phyloP scores from a whole-genome alignment of 2,113 vertebrate genomes.

The Zosterops japonicus region DNA sequence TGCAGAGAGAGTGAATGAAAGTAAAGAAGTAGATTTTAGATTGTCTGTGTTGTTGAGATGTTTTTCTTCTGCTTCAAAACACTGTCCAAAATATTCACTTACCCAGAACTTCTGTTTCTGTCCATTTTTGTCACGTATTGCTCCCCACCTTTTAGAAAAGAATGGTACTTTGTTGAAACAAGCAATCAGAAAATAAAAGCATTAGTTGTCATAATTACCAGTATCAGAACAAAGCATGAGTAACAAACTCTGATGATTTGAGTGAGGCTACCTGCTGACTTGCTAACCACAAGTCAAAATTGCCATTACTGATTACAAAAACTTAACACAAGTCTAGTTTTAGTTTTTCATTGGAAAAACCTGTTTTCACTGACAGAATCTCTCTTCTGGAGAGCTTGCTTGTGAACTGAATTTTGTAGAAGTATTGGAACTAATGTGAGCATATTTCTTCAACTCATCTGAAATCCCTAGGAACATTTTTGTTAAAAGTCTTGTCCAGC shows the following conservation, averaged over 20 bases:
- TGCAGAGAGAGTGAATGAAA: background rate
- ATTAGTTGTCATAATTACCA: background rate
- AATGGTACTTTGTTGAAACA: background rate
- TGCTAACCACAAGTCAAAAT: background rate
- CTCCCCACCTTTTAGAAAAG: conserved; percentile 72
- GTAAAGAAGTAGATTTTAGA: background rate
- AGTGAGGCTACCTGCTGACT: background rate
- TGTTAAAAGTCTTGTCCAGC: background rate
- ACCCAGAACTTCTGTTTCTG: conserved; percentile 78
- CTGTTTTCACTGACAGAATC: background rate
- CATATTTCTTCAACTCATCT: background rate
- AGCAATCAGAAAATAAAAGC: background rate
- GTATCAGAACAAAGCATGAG: background rate
- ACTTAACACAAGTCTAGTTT: background rate
- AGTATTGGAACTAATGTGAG: background rate
- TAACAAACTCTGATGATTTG: background rate
- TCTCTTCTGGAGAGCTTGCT: background rate
- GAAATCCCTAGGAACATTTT: background rate
- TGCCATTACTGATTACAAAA: background rate
- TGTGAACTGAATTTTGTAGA: background rate
- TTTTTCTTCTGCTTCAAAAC: background rate
- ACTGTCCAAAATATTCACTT: conserved; percentile 13
- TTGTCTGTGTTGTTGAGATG: background rate
- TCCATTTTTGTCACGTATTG: conserved; percentile 46
- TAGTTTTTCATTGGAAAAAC: background rate